Percentiles rank a stretch among this genome's conserved stretches.
Evolutionary conservation across 2,113 vertebrate genomes (phyloP).

Genomic region (Nothobranchius furzeri): DNA sequence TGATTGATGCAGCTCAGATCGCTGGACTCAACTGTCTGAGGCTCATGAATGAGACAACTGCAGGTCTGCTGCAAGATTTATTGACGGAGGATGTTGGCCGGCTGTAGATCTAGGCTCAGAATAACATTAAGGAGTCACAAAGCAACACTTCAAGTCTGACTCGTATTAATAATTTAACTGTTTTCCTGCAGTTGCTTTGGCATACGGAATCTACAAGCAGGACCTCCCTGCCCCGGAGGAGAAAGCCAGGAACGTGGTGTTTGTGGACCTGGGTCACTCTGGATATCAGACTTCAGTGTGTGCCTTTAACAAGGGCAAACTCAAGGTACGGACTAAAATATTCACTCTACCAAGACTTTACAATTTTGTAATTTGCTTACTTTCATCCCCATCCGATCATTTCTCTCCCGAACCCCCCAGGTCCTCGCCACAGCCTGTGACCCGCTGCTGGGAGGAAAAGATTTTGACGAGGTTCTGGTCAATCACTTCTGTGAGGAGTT

Average conservation of each 20-base stretch:
- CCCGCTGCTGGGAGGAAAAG: constrained; percentile 89
- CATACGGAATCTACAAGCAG: constrained; percentile 98
- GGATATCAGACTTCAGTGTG: constrained; percentile 95
- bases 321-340: constrained; percentile 83
- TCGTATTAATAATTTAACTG: neutral
- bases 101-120: neutral
- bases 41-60: constrained; percentile 96
- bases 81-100: neutral
- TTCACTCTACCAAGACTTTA: neutral
- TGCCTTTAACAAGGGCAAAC: constrained; percentile 97
- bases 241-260: constrained; percentile 95
- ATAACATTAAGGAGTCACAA: neutral
- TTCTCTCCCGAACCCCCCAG: constrained; percentile 68
- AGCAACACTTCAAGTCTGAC: neutral
- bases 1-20: constrained; percentile 96
- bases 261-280: constrained; percentile 97
- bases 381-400: neutral
- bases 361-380: neutral
- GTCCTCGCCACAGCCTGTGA: constrained; percentile 93
- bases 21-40: constrained; percentile 95
- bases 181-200: constrained; percentile 86
- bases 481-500: constrained; percentile 95
- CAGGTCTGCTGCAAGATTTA: constrained; percentile 79
- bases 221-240: constrained; percentile 94
- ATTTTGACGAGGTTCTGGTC: constrained; percentile 92